Base-by-base conservation (phyloP, 2,797 vertebrate genomes). In the Lophius americanus region DNA sequence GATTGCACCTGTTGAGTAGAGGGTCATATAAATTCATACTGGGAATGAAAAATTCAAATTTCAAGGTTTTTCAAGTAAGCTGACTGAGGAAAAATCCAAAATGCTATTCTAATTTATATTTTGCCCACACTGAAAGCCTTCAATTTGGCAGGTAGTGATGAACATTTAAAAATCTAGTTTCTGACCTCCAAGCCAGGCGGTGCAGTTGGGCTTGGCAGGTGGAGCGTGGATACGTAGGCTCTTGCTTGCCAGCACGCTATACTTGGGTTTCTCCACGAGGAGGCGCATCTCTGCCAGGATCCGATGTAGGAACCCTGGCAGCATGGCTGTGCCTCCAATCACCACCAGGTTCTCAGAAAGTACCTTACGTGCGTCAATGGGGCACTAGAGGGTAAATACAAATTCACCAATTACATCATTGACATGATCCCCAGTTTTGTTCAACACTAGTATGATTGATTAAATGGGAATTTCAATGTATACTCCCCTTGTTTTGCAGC, bases 131-230 rank as follows among this genome's bases (percentile, higher is more conserved):
- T 12, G 1, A 13, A 52, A 58, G 43, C 0, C 33, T 60, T 48
- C 5, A 12, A 10, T 11, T 62, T 12, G 8, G 4, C 13, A 33
- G 37, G 8, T 1, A 37, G 32, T 23, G 39, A 52, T 59, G 3
- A 52, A 47, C 49, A 33, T 44, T 66, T 9, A 14, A 75, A 35
- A 60, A 44, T n/a, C 36, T 57, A 1, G 42, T 37, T 3, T 71
- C 94, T 93, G 85, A 99, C 98, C 98, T 96, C 98, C 98, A 7
- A 99, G 92, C 98, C 98, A 99, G 49, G 97, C 96, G 49, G 96
- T 98, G 9, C 95, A 98, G 93, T 98, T 99, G 84, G 97, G 94
- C 68, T 99, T 99, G 84, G 97, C 95, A 6, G 98, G 97, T 4
- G 96, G 97, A 70, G 93, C 93, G 85, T 99, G 98, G 68, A 99